Conservation (phyloP, 2,113 vertebrate genomes). For the Xiphophorus maculatus region DNA sequence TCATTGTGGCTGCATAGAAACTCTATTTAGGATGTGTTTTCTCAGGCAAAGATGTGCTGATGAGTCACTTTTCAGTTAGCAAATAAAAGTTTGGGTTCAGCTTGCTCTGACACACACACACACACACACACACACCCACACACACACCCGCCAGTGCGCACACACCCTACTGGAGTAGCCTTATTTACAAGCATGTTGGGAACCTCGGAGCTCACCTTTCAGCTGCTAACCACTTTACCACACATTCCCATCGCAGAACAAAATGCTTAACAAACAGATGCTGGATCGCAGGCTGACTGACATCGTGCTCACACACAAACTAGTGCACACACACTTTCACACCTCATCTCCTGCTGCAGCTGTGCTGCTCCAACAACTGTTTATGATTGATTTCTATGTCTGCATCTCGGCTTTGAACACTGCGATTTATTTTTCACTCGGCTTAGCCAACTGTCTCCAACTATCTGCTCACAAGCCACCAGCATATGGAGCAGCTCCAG, state of each 20-base stretch:
- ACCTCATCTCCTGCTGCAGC: slow-evolving; percentile 70
- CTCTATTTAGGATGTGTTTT: no score
- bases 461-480: slow-evolving; percentile 65
- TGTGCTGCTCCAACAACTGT: slow-evolving; percentile 60
- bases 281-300: slow-evolving; percentile 16
- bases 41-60: no score
- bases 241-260: no score
- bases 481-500: slow-evolving; percentile 86
- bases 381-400: slow-evolving; percentile 75
- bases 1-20: no score
- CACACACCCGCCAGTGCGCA: no score
- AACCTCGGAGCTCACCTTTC: slow-evolving; percentile 20
- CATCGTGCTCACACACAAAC: slow-evolving; percentile 20
- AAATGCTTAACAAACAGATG: slow-evolving; percentile 37
- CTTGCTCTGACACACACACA: no score
- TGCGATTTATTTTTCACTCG: slow-evolving; percentile 80
- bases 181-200: neutral
- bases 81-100: no score
- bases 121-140: no score
- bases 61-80: no score
- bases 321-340: slow-evolving; percentile 58
- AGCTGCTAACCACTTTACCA: neutral
- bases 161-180: neutral
- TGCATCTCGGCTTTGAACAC: slow-evolving; percentile 66
- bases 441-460: slow-evolving; percentile 83